Base-by-base conservation (phyloP, 1,140 invertebrate species). In the Drosophila biarmipes region DNA sequence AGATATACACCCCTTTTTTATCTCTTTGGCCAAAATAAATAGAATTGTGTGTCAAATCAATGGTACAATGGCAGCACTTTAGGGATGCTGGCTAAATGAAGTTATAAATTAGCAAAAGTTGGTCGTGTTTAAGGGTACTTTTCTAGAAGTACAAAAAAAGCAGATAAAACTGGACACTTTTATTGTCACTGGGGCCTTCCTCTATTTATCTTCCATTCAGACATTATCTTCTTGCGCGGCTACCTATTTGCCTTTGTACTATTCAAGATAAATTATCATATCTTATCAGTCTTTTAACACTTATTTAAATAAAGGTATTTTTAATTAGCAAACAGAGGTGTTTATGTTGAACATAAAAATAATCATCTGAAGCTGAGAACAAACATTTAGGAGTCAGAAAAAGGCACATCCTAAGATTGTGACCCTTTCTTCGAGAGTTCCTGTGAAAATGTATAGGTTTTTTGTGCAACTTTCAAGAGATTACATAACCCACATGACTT, bases 21-120 rank as follows among this genome's bases (percentile, higher is more conserved):
- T 35, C 19, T 63, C n/a, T 38, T n/a, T 2, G 6, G 31, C 2
- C 12, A 34, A 75, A 76, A 58, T 49, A 51, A 76, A 76, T 54
- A 48, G 43, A 48, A 75, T 76, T 78, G 56, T 78, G 42, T 71
- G 74, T 45, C 74, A 63, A 69, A 56, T 38, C 40, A 43, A 34
- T 69, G 49, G 34, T 34, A 5, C 8, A 19, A 6, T 1, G 10
- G 10, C 29, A 4, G 24, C 5, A 24, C 24, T 24, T 4, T 24
- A 5, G 24, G 24, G 29, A 31, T 42, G 40, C 27, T 31, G 6
- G 6, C 11, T 6, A 15, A 31, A n/a, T 31, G 5, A 29, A 17
- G 2, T 31, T 11, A 15, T 11, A 4, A 17, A 34, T 12, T 34
- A 6, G n/a, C 15, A 5, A 51, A 34, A 31, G 8, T 42, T 45